Evolutionary conservation across 2,113 vertebrate genomes (phyloP).

Genomic region (Apistogramma diplotaenia): DNA sequence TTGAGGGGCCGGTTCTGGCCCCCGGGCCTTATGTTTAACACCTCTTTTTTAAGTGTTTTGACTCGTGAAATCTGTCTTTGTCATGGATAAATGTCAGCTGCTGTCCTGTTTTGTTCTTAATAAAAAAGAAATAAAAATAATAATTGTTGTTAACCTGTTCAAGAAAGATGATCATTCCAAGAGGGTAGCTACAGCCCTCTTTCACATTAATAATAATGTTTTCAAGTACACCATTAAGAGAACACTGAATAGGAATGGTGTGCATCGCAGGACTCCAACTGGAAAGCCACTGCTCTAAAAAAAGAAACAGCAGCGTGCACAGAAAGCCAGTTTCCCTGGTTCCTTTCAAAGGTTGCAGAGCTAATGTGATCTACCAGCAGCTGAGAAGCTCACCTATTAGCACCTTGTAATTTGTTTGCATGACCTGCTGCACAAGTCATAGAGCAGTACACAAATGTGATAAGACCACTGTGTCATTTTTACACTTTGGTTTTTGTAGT

Average conservation of each 20-base stretch:
- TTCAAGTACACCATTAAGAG: not conserved
- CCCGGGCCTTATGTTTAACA: no score
- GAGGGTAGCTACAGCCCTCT: not conserved
- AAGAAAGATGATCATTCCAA: not conserved
- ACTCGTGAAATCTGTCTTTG: no score
- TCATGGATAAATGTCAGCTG: no score
- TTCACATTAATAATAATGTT: not conserved
- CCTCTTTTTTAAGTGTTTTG: no score
- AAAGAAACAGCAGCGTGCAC: no score
- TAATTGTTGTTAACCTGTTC: not conserved
- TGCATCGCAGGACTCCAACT: not conserved
- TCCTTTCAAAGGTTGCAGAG: not conserved
- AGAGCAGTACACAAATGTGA: not conserved
- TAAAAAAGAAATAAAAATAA: no score
- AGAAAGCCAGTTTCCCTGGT: not conserved
- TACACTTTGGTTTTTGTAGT: not conserved
- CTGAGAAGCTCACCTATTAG: not conserved
- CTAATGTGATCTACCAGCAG: not conserved
- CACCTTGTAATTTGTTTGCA: not conserved
- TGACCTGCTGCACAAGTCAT: no score
- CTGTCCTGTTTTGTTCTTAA: no score
- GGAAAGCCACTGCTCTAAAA: not conserved
- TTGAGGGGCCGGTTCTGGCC: no score
- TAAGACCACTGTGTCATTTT: not conserved
- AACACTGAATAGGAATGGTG: not conserved